A percentile compares a stretch with the other conserved stretches of the same genome.
Conservation (phyloP, 2,113 vertebrate genomes). For the Proteles cristata region DNA sequence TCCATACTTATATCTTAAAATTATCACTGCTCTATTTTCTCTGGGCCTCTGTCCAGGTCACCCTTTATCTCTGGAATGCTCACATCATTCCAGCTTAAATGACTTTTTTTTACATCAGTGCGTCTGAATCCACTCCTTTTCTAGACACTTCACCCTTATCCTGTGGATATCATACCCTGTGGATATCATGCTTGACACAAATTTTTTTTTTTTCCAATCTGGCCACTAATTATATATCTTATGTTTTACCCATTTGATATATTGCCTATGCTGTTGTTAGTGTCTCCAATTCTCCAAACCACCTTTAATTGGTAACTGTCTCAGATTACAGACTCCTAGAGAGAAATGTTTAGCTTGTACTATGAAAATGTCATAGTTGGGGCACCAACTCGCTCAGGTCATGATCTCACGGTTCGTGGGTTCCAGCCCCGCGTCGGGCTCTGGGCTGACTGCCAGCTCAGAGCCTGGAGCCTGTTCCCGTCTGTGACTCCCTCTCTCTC, state of each 20-base stretch:
- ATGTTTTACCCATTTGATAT: neutral
- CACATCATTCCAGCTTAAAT: neutral
- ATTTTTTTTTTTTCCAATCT: neutral
- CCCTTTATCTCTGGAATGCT: neutral
- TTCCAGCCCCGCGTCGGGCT: too few relatives aligned
- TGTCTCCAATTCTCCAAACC: neutral
- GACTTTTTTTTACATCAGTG: neutral
- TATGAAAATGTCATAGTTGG: neutral
- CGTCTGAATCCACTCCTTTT: neutral
- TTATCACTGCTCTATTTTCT: neutral
- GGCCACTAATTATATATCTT: neutral
- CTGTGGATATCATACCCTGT: too few relatives aligned
- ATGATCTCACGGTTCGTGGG: too few relatives aligned
- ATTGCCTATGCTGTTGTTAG: neutral
- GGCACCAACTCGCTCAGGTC: too few relatives aligned
- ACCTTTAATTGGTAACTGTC: neutral
- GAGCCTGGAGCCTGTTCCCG: too few relatives aligned
- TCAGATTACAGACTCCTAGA: neutral
- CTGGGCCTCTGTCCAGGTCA: neutral
- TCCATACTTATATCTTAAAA: neutral
- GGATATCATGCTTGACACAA: neutral
- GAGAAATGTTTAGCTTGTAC: neutral
- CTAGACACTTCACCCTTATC: neutral
- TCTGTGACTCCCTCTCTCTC: too few relatives aligned
- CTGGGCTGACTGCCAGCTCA: too few relatives aligned